Evolutionary conservation across 2,113 vertebrate species (phyloP), one percentile per base, ranked within the genome.

Genomic region (Meles meles): DNA sequence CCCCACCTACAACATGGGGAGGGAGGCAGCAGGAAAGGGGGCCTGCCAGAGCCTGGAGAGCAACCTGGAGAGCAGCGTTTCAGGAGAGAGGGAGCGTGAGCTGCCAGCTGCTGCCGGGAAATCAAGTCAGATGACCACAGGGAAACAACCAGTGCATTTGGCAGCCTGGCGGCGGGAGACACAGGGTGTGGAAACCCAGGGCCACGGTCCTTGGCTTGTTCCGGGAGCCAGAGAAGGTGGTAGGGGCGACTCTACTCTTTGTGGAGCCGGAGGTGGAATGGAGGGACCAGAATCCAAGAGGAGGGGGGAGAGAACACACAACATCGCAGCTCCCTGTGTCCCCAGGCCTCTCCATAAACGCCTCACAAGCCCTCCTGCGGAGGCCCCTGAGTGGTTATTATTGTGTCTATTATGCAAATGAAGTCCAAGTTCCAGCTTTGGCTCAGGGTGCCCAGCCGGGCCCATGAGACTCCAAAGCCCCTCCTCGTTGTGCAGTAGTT

Each of bases 321-420:
- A 25, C 14, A 57, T 18, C 4, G 0, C 88, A 83, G 82, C 21
- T 88, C 77, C 42, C 25, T 7, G 2, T 21, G 1, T 76, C 39
- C 57, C 39, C 25, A 65, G 71, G 83, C 39, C 52, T 67, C 92
- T 86, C 34, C 34, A 29, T 23, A 77, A 34, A 69, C 5, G 61
- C 93, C 67, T 85, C 79, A 1, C 82, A 57, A 44, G 59, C 37
- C 63, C 52, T 47, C 82, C 93, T 31, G 29, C 77, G 61, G 59
- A 61, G 67, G 42, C 49, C 76, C 72, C 17, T 2, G 84, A 59
- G 88, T 47, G 29, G 76, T 57, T 55, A 44, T 71, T 76, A 44
- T 95, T 76, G 20, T 37, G 39, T 20, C 77, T 42, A 76, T 96
- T 80, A 84, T 77, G 86, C 83, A 97, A 89, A 97, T 57, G 14